Conservation (phyloP, 2,113 vertebrate genomes). For the Calyptommatus sinebrachiatus region DNA sequence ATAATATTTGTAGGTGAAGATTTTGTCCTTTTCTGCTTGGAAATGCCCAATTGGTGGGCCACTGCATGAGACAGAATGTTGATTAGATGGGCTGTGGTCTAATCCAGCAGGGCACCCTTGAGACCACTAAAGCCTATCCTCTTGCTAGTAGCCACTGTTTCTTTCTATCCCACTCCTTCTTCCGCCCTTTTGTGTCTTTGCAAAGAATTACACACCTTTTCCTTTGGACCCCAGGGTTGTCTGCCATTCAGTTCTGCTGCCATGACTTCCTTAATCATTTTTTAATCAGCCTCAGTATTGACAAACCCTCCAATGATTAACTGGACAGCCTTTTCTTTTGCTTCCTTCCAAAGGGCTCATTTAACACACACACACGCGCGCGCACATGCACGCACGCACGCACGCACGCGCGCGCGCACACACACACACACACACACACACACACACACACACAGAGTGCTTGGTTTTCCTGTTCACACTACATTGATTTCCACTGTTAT, state of each 20-base stretch:
- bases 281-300: conserved; percentile 33
- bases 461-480: background rate
- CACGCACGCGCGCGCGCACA: background rate
- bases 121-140: background rate
- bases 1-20: too few relatives aligned
- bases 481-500: background rate
- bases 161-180: too few relatives aligned
- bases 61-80: too few relatives aligned
- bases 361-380: background rate
- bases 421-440: background rate
- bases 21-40: too few relatives aligned
- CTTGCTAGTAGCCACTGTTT: too few relatives aligned
- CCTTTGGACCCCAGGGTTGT: background rate
- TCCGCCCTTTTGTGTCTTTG: background rate
- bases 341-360: conserved; percentile 19
- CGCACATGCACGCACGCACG: background rate
- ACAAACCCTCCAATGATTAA: conserved; percentile 8
- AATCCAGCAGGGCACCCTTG: too few relatives aligned
- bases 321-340: background rate
- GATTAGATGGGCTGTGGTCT: too few relatives aligned
- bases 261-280: conserved; percentile 22
- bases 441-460: too few relatives aligned
- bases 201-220: background rate
- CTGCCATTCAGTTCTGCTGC: conserved; percentile 10
- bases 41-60: too few relatives aligned